Evolutionary conservation across 1,140 invertebrate species (phyloP).

Genomic region (Bradysia coprophila): DNA sequence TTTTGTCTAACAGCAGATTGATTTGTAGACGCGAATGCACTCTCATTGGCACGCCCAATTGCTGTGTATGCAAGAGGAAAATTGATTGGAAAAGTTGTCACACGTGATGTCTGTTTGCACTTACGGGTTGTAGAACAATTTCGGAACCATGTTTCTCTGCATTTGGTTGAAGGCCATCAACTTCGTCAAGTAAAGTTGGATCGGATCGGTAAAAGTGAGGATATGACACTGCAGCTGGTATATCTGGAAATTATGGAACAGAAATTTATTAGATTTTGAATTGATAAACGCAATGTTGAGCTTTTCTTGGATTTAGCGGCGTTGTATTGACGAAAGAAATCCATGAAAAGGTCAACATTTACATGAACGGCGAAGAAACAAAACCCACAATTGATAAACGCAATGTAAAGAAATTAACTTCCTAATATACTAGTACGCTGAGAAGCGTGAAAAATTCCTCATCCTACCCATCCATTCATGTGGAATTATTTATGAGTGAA

Average conservation of each 20-base stretch:
- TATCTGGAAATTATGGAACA: slow-evolving; percentile 25
- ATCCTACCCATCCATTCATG: too few relatives aligned
- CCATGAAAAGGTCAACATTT: too few relatives aligned
- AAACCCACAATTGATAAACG: too few relatives aligned
- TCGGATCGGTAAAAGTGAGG: slow-evolving; percentile 62
- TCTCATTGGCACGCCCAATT: slow-evolving; percentile 34
- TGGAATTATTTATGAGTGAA: too few relatives aligned
- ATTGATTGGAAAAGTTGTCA: slow-evolving; percentile 6
- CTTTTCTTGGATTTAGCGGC: too few relatives aligned
- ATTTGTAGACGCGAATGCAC: slow-evolving; percentile 40
- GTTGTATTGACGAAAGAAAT: too few relatives aligned
- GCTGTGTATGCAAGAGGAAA: slow-evolving; percentile 26
- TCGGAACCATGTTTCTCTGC: slow-evolving; percentile 28
- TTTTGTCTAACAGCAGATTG: slow-evolving; percentile 39
- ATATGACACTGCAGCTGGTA: slow-evolving; percentile 49
- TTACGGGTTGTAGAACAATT: slow-evolving; percentile 33
- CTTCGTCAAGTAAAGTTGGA: slow-evolving; percentile 33
- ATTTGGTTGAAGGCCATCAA: slow-evolving; percentile 46
- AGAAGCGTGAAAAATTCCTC: too few relatives aligned
- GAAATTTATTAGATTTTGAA: too few relatives aligned
- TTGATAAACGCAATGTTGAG: too few relatives aligned
- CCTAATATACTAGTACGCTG: too few relatives aligned
- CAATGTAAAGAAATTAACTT: too few relatives aligned
- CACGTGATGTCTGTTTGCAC: slow-evolving; percentile 3
- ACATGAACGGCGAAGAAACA: too few relatives aligned